phyloP scores from a whole-genome alignment of 2,888 invertebrate genomes.

The Therioaphis trifolii region DNA sequence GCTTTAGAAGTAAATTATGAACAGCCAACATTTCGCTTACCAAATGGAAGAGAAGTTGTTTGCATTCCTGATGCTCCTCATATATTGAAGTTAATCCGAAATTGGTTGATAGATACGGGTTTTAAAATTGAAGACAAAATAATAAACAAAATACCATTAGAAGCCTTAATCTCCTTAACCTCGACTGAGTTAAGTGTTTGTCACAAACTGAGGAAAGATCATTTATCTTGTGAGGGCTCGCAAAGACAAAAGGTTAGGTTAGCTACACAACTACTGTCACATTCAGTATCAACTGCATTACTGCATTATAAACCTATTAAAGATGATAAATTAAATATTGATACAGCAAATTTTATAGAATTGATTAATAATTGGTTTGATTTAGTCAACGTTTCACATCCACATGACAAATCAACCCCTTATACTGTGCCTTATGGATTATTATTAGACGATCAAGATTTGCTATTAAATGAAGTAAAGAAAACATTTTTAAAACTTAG shows the following conservation, averaged over 20 bases:
- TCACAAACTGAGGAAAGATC: conserved; percentile 11
- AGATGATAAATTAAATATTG: no score
- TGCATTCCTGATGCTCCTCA: conserved; percentile 9
- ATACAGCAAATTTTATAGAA: no score
- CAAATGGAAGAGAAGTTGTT: no score
- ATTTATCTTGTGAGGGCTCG: conserved; percentile 24
- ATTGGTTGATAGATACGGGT: not conserved
- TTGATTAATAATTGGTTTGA: no score
- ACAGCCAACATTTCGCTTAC: not conserved
- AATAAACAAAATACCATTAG: conserved; percentile 11
- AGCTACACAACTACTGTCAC: conserved; percentile 51
- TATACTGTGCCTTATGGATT: conserved; percentile 7
- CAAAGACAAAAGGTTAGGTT: conserved; percentile 47
- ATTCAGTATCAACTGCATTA: conserved; percentile 56
- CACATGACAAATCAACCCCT: not conserved
- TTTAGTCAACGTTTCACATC: conserved; percentile 23
- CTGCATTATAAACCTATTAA: conserved; percentile 25
- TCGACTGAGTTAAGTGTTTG: conserved; percentile 39
- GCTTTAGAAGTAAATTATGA: not conserved
- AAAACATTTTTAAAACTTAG: conserved; percentile 4
- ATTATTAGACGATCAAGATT: not conserved
- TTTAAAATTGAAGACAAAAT: not conserved
- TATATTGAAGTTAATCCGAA: not conserved
- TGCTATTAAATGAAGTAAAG: not conserved
- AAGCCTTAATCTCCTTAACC: not conserved